These are phyloP conservation scores for Atta texana DNA, from an alignment of 1,140 invertebrate genomes.

Conservation along the genomic window DNA sequence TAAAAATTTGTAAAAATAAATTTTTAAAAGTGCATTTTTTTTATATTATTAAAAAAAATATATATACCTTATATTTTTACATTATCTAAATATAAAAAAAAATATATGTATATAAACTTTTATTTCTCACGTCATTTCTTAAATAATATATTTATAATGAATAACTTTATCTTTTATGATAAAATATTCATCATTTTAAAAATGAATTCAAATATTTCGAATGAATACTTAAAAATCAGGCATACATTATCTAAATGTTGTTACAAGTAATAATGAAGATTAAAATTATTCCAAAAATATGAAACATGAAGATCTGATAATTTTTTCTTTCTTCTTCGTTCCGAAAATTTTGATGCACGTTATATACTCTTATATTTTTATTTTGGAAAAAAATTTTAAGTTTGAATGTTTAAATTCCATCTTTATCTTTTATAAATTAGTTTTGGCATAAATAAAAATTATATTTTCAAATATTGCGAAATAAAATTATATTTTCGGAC, in stretches of 20 bases:
- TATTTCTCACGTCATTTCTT: no score
- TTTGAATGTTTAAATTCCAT: conserved; percentile 6
- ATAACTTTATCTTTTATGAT: neutral
- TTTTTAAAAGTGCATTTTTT: no score
- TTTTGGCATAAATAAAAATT: neutral
- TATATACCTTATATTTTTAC: no score
- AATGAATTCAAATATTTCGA: neutral
- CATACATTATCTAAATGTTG: neutral
- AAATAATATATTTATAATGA: neutral
- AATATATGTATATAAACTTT: no score
- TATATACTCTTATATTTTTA: neutral
- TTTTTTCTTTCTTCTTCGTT: neutral
- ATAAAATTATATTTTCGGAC: neutral
- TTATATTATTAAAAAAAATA: neutral
- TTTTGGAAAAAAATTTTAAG: neutral
- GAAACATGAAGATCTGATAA: neutral
- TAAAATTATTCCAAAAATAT: neutral
- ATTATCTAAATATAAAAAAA: neutral
- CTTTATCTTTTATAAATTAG: neutral
- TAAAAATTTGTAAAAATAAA: no score
- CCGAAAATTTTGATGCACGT: neutral
- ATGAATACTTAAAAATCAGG: neutral
- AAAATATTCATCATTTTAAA: neutral
- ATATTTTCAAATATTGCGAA: neutral
- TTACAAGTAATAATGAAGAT: neutral